A percentile compares a stretch with the other conserved stretches of the same genome.
Conservation (phyloP, 2,113 vertebrate species). For the Grammomys dolichurus region DNA sequence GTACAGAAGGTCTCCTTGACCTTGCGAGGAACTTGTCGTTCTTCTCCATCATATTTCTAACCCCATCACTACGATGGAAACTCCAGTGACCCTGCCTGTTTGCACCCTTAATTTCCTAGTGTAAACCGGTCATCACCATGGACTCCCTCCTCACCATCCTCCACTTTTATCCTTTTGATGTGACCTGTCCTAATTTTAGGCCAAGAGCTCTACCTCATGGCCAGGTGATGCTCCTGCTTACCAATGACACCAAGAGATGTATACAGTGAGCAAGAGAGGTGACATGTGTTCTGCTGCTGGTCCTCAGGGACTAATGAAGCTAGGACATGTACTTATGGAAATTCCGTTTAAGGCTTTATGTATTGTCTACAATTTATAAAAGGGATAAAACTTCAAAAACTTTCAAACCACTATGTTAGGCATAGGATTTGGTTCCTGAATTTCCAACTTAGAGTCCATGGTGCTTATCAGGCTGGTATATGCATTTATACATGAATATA, state of each 20-base stretch:
- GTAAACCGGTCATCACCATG: background rate
- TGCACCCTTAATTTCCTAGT: background rate
- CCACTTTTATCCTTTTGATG: background rate
- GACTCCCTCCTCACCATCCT: background rate
- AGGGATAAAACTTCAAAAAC: background rate
- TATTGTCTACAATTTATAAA: background rate
- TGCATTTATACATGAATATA: background rate
- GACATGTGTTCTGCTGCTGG: background rate
- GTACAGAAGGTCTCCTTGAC: background rate
- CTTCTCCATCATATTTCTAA: background rate
- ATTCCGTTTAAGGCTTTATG: background rate
- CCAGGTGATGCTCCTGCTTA: background rate
- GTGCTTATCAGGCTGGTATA: background rate
- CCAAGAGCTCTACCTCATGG: background rate
- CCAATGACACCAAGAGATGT: background rate
- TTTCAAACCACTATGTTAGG: background rate
- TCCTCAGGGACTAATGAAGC: background rate
- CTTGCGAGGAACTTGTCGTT: background rate
- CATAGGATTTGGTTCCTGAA: background rate
- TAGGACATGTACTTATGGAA: background rate
- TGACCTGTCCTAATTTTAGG: background rate
- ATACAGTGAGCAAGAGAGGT: no score
- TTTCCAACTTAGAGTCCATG: constrained; percentile 14
- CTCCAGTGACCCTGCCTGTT: background rate
- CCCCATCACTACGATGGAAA: background rate